phyloP scores from a whole-genome alignment of 1,140 invertebrate genomes.

The Eubasilissa regina region DNA sequence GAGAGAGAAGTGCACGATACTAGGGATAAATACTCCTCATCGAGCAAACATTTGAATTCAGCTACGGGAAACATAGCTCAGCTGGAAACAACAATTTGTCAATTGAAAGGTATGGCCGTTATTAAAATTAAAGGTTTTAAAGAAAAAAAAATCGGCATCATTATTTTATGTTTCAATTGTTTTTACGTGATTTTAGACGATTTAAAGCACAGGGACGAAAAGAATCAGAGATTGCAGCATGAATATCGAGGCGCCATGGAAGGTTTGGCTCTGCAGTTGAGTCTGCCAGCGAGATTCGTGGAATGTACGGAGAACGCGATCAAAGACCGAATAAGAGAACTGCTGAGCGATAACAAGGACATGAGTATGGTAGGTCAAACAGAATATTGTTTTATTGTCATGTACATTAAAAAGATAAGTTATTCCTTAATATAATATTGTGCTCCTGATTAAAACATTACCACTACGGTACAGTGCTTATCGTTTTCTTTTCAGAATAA shows the following conservation, averaged over 20 bases:
- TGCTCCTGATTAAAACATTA: too few species aligned
- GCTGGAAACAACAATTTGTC: conserved; percentile 78
- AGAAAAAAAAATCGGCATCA: background rate
- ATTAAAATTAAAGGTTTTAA: background rate
- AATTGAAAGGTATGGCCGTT: conserved; percentile 76
- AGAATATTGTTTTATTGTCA: too few species aligned
- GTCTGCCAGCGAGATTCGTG: conserved; percentile 79
- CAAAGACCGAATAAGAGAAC: conserved; percentile 83
- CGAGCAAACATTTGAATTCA: conserved; percentile 76
- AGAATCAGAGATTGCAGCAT: conserved; percentile 76
- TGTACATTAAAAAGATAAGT: too few species aligned
- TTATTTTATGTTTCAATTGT: conserved; percentile 6
- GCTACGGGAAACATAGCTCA: conserved; percentile 80
- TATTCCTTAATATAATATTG: too few species aligned
- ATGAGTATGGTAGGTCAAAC: conserved; percentile 75
- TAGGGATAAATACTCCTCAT: conserved; percentile 77
- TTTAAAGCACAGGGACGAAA: conserved; percentile 79
- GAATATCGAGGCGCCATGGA: conserved; percentile 79
- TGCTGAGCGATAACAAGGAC: conserved; percentile 83
- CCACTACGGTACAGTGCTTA: too few species aligned
- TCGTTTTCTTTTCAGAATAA: too few species aligned
- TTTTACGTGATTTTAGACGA: conserved; percentile 74
- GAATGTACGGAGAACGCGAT: conserved; percentile 83
- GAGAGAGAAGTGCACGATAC: conserved; percentile 79
- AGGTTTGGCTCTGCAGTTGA: conserved; percentile 78